Conservation (phyloP, 2,797 vertebrate species). For the Luscinia megarhynchos region DNA sequence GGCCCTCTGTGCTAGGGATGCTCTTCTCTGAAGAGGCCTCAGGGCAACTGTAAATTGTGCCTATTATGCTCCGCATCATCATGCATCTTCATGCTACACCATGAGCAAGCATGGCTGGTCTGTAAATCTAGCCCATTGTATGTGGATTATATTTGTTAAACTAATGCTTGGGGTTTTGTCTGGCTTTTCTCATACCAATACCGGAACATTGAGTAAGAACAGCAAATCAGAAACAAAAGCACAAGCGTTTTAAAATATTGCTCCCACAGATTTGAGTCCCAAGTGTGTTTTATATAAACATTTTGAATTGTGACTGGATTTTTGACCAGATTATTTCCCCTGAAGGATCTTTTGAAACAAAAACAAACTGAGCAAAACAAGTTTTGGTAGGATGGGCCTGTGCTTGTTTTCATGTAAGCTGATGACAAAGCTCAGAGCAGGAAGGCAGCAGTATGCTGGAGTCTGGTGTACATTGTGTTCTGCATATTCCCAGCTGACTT, state of each 20-base stretch:
- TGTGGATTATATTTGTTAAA: constrained; percentile 72
- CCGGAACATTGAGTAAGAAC: constrained; percentile 57
- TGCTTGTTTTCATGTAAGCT: constrained; percentile 34
- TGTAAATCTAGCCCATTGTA: constrained; percentile 12
- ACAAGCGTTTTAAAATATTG: constrained; percentile 31
- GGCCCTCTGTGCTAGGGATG: background rate
- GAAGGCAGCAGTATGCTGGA: constrained; percentile 14
- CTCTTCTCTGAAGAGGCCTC: background rate
- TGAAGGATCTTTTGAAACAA: constrained; percentile 43
- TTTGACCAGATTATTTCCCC: constrained; percentile 40
- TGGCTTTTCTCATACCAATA: constrained; percentile 57
- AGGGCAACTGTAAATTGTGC: background rate
- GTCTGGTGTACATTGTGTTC: constrained; percentile 42
- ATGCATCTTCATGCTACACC: constrained; percentile 1
- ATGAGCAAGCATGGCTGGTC: background rate
- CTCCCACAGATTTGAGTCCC: constrained; percentile 6
- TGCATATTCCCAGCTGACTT: constrained; percentile 14
- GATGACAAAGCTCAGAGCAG: constrained; percentile 43
- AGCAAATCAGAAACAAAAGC: constrained; percentile 63
- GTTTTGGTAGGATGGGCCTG: background rate
- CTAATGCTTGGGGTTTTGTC: constrained; percentile 45
- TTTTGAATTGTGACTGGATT: constrained; percentile 46
- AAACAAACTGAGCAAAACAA: constrained; percentile 54
- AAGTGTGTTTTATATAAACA: constrained; percentile 57
- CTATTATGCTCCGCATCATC: background rate